These are phyloP conservation scores for Cynopterus brachyotis DNA, from an alignment of 2,113 vertebrate genomes.

Conservation along the genomic window DNA sequence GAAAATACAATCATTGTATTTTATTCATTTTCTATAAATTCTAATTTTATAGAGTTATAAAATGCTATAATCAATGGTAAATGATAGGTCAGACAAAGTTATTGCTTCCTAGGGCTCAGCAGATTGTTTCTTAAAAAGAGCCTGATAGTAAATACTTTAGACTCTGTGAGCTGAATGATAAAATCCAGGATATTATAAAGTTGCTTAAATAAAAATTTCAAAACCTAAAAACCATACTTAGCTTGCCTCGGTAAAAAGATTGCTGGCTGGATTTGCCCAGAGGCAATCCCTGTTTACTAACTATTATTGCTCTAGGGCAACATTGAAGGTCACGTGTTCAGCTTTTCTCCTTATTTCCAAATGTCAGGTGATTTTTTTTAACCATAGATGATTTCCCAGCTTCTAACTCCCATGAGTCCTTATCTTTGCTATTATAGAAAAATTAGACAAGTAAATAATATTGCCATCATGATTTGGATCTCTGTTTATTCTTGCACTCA, in stretches of 20 bases:
- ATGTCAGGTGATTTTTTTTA: background rate
- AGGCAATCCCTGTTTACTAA: background rate
- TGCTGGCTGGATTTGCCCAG: too few relatives aligned
- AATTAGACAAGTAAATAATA: background rate
- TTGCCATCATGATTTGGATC: too few relatives aligned
- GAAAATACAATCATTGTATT: background rate
- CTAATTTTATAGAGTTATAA: slow-evolving; percentile 4
- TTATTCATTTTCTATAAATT: background rate
- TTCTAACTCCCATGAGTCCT: background rate
- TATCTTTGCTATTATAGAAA: slow-evolving; percentile 2
- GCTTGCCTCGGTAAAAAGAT: background rate
- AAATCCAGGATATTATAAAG: background rate
- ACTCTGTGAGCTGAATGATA: background rate
- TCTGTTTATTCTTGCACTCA: background rate
- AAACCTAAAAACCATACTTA: background rate
- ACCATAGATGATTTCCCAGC: background rate
- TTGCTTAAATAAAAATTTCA: background rate
- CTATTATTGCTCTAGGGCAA: background rate
- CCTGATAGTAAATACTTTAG: background rate
- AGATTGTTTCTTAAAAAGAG: background rate
- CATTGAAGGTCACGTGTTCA: background rate
- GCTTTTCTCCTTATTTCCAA: background rate
- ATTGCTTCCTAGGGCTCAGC: background rate
- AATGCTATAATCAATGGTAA: background rate
- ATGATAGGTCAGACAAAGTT: background rate